phyloP scores from a whole-genome alignment of 2,888 invertebrate species.

The Synanthedon vespiformis region DNA sequence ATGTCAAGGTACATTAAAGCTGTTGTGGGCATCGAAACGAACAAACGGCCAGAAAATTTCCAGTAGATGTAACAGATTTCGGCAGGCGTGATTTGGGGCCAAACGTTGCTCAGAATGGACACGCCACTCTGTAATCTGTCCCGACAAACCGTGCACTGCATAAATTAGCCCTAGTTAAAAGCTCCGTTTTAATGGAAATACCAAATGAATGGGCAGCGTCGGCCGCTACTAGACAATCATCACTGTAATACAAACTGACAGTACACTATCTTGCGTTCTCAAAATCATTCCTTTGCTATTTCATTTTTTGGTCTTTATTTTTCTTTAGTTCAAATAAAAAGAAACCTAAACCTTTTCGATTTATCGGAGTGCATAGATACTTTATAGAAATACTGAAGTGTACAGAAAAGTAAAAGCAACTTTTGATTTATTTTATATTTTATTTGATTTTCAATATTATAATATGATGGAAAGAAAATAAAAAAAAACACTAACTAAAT shows the following conservation, averaged over 20 bases:
- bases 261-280: background rate
- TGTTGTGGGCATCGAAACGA: constrained; percentile 18
- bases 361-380: too few relatives aligned
- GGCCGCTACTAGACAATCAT: background rate
- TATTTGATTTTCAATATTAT: too few relatives aligned
- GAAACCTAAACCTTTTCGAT: too few relatives aligned
- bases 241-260: background rate
- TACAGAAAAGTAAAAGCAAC: too few relatives aligned
- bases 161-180: constrained; percentile 66
- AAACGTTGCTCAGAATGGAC: constrained; percentile 35
- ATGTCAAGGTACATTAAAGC: too few relatives aligned
- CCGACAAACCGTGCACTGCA: constrained; percentile 54
- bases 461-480: too few relatives aligned
- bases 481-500: too few relatives aligned
- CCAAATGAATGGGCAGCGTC: constrained; percentile 55
- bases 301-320: too few relatives aligned
- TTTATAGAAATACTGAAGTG: too few relatives aligned
- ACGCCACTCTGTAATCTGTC: constrained; percentile 63
- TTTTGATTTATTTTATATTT: too few relatives aligned
- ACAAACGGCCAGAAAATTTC: constrained; percentile 40
- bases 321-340: too few relatives aligned
- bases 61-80: constrained; percentile 34
- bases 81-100: constrained; percentile 41
- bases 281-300: too few relatives aligned
- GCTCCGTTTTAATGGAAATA: constrained; percentile 59